Percentiles rank a stretch among this genome's conserved stretches.
phyloP scores from a whole-genome alignment of 2,888 invertebrate species.

The Polietes domitor region DNA sequence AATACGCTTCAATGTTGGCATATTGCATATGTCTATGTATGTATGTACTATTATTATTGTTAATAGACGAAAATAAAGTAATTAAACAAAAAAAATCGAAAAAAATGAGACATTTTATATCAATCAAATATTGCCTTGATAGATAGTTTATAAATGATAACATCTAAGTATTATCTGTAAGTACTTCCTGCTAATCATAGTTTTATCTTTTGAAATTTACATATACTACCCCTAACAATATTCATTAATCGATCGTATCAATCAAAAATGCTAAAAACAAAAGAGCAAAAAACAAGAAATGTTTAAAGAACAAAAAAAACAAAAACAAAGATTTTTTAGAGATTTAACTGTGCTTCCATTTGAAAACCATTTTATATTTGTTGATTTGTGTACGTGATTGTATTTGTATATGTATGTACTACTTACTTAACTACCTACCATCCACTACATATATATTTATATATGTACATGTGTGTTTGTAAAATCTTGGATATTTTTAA shows the following conservation, averaged over 20 bases:
- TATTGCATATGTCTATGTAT: neutral
- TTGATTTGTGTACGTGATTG: neutral
- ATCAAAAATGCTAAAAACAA: slow-evolving; percentile 21
- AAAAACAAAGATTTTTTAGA: slow-evolving; percentile 19
- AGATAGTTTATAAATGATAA: slow-evolving; percentile 70
- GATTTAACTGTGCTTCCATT: slow-evolving; percentile 62
- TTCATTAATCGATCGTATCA: slow-evolving; percentile 15
- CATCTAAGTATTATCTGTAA: slow-evolving; percentile 41
- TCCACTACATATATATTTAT: neutral
- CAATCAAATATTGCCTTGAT: slow-evolving; percentile 77
- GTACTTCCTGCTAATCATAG: slow-evolving; percentile 14
- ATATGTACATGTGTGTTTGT: slow-evolving; percentile 16
- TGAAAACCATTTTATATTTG: slow-evolving; percentile 38
- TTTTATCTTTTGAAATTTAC: slow-evolving; percentile 22
- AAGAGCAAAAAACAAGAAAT: neutral
- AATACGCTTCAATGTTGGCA: slow-evolving; percentile 47
- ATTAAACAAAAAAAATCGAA: slow-evolving; percentile 42
- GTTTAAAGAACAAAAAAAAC: no score
- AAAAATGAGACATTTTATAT: slow-evolving; percentile 70
- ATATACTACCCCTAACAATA: neutral
- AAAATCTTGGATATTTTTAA: neutral
- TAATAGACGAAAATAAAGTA: slow-evolving; percentile 48
- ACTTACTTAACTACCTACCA: neutral
- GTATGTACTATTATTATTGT: slow-evolving; percentile 31
- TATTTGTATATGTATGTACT: neutral